Base-by-base conservation (phyloP, 2,113 vertebrate genomes). In the Pachyramphus minor region DNA sequence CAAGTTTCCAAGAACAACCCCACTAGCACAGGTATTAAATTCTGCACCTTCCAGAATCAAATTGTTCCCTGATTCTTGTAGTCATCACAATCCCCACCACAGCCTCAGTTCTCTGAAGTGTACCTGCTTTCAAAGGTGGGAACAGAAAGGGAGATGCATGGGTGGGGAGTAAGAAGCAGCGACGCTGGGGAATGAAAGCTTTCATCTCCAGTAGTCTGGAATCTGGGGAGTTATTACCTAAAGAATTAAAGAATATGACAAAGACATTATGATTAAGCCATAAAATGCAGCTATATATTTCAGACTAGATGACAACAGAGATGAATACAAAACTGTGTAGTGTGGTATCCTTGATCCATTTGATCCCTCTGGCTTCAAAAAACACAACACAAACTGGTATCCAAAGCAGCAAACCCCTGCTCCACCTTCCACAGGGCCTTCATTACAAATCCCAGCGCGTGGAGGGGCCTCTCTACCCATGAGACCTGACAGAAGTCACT, bases 241-340 rank as follows among this genome's bases (percentile, higher is more conserved):
- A 89, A 90, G 94, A 95, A 90, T 82, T 86, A 96, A 96, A 95
- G 94, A 93, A 95, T 75, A 90, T 84, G 93, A 89, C 84, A 90
- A 89, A 96, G 91, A 77, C 62, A 75, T 85, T 73, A 64, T 87
- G 85, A 96, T 80, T 64, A 89, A 93, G 87, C 87, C 80, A 82
- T 94, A 97, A 95, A 91, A 97, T 49, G 89, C 84, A 94, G 80
- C 93, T 50, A 83, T 84, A 67, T 96, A 85, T 92, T 95, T 97
- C 84, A 96, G 92, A 79, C 84, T 79, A 81, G 90, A 95, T 62
- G 94, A 94, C 80, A 93, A 90, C 68, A 96, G 84, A 97, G 89
- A 89, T 91, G 84, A 96, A 94, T 80, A 96, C 86, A 91, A 93
- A 96, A 90, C 84, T 88, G 63, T 66, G 94, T 78, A 87, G 84